Conservation (phyloP, 1,140 invertebrate genomes). For the Tachypleus tridentatus region DNA sequence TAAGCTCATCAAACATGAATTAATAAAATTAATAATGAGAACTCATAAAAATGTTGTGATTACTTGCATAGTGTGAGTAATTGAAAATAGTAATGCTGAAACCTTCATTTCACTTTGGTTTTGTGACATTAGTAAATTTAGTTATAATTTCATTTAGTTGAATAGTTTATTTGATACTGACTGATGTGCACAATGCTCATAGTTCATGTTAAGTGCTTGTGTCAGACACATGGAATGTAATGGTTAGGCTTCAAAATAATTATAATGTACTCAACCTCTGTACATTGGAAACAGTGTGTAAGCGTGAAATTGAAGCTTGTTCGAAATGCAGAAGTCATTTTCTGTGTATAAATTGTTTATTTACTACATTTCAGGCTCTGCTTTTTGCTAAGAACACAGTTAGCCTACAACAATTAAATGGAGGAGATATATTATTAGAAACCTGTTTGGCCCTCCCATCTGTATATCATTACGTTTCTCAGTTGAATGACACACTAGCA, state of each 20-base stretch:
- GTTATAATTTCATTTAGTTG: too few species aligned
- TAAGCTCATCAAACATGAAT: too few species aligned
- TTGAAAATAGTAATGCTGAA: too few species aligned
- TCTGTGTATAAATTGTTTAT: constrained; percentile 7
- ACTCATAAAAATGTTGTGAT: too few species aligned
- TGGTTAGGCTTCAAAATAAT: background rate
- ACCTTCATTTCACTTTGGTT: too few species aligned
- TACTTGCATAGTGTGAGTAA: too few species aligned
- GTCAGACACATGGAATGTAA: too few species aligned
- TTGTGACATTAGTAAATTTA: too few species aligned
- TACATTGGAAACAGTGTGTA: constrained; percentile 1
- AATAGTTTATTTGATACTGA: too few species aligned
- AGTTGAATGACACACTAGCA: constrained; percentile 52
- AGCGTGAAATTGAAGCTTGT: constrained; percentile 3
- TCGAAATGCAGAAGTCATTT: constrained; percentile 2
- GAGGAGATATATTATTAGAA: constrained; percentile 63
- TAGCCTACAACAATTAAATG: constrained; percentile 52
- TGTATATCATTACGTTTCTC: constrained; percentile 56
- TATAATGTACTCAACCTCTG: constrained; percentile 37
- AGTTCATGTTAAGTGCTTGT: too few species aligned
- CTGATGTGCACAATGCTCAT: too few species aligned
- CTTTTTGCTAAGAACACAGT: constrained; percentile 46
- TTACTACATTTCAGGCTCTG: constrained; percentile 35
- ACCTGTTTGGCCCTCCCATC: constrained; percentile 61
- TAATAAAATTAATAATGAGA: too few species aligned